phyloP scores from a whole-genome alignment of 37 sponge, comb jelly and placozoan genomes.

The Diacarnus erythraeanus region DNA sequence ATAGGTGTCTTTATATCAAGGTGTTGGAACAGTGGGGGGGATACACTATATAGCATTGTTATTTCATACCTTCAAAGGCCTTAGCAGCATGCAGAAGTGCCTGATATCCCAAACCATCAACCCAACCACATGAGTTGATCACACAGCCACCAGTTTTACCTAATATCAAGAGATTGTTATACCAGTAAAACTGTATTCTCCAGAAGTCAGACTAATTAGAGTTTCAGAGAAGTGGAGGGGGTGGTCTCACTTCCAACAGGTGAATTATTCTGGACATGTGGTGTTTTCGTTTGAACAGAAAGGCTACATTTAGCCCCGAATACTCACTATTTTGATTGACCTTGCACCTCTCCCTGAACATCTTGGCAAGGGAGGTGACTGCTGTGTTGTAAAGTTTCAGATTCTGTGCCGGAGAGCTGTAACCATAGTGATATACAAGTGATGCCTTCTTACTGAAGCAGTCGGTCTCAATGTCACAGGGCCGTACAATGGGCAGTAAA shows the following conservation, averaged over 20 bases:
- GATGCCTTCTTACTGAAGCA: slow-evolving; percentile 78
- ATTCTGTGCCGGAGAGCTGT: slow-evolving; percentile 68
- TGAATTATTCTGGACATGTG: too few relatives aligned
- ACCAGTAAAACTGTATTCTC: too few relatives aligned
- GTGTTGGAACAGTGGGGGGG: too few relatives aligned
- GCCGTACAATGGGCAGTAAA: slow-evolving; percentile 58
- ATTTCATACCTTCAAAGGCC: slow-evolving; percentile 65
- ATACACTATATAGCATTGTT: background rate
- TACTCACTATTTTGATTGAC: slow-evolving; percentile 51
- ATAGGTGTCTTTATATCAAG: too few relatives aligned
- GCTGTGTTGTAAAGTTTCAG: slow-evolving; percentile 76
- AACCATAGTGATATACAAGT: slow-evolving; percentile 88
- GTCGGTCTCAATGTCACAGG: slow-evolving; percentile 60
- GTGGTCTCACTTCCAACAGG: too few relatives aligned
- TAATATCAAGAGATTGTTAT: too few relatives aligned
- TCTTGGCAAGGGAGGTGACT: slow-evolving; percentile 56
- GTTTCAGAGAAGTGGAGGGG: too few relatives aligned
- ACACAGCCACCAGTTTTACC: slow-evolving; percentile 82
- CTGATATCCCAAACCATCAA: slow-evolving; percentile 89
- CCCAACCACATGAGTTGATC: slow-evolving; percentile 96
- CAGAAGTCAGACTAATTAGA: too few relatives aligned
- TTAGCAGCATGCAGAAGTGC: slow-evolving; percentile 72
- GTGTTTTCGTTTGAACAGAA: too few relatives aligned
- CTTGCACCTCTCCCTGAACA: slow-evolving; percentile 67
- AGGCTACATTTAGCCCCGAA: too few relatives aligned